Base-by-base conservation (phyloP, 2,113 vertebrate genomes). In the Siphamia tubifer region DNA sequence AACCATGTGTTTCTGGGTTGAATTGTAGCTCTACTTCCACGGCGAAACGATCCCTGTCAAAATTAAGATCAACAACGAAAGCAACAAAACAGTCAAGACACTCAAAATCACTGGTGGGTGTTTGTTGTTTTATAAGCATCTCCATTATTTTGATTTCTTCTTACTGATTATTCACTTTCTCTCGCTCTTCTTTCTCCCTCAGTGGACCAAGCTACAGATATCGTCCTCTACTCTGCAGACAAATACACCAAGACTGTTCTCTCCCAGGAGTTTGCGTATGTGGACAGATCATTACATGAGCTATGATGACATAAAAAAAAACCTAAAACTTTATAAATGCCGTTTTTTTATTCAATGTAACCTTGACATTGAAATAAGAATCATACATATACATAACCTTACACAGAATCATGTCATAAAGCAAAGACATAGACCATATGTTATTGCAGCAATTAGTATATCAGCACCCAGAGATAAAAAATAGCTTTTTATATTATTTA, bases 171-270 rank as follows among this genome's bases (percentile, higher is more conserved):
- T 20, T 3, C 16, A n/a, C 21, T 71, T 19, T 52, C 4, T 44
- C 8, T 20, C 9, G 2, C 36, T 16, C 3, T 34, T 3, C 5
- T 13, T 25, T 15, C n/a, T 43, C n/a, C 47, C 8, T n/a, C 70
- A 97, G 96, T 98, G 76, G 94, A 96, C 2, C 96, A 98, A 89
- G 86, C 91, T 66, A 96, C 95, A 51, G 94, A 96, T 0, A 95
- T 97, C 10, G 91, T 98, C 78, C 94, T 98, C 56, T 97, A 96
- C 65, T 96, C 94, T 0, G 92, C 96, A 75, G 96, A 98, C 89
- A 98, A 96, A 90, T 98, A 98, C 86, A 80, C 90, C 0, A 98
- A 98, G 87, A 35, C 36, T 3, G 90, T 98, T 35, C 89, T 92
- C 58, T 21, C 0, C 0, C 88, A 96, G 55, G 96, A 98, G 75